Evolutionary conservation across 1,140 invertebrate genomes (phyloP).

Genomic region (Eumeta japonica): DNA sequence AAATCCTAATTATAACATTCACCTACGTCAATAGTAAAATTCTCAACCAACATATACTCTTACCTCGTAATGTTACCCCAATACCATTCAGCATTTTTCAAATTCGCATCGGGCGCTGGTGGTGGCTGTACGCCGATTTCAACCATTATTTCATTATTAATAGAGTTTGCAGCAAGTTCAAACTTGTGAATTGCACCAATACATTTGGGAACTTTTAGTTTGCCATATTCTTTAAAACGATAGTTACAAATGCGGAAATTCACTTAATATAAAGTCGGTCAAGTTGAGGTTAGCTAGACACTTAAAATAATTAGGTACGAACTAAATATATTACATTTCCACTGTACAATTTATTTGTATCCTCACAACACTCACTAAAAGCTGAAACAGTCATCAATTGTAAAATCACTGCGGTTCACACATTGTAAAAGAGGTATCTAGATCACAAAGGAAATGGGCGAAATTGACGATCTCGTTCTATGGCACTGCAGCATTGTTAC

Average conservation of each 20-base stretch:
- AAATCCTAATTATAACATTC: neutral
- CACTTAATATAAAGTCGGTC: neutral
- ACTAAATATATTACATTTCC: neutral
- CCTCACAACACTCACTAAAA: too few relatives aligned
- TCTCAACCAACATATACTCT: conserved; percentile 3
- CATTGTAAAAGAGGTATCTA: conserved; percentile 15
- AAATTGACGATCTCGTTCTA: too few relatives aligned
- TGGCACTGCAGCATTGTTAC: too few relatives aligned
- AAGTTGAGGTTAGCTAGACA: conserved; percentile 1
- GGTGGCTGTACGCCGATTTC: conserved; percentile 43
- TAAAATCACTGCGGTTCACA: too few relatives aligned
- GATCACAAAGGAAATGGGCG: conserved; percentile 31
- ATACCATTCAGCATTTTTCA: conserved; percentile 56
- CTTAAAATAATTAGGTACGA: neutral
- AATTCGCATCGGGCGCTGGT: conserved; percentile 39
- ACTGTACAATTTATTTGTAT: neutral
- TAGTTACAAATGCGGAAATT: neutral
- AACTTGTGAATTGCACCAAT: too few relatives aligned
- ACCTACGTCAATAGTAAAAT: conserved; percentile 1
- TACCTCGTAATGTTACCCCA: conserved; percentile 57
- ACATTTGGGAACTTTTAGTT: too few relatives aligned
- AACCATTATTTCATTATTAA: conserved; percentile 31
- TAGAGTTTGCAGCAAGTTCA: too few relatives aligned
- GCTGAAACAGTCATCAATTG: too few relatives aligned
- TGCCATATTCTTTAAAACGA: neutral